Conservation (phyloP, 2,113 vertebrate species). For the Apus apus region DNA sequence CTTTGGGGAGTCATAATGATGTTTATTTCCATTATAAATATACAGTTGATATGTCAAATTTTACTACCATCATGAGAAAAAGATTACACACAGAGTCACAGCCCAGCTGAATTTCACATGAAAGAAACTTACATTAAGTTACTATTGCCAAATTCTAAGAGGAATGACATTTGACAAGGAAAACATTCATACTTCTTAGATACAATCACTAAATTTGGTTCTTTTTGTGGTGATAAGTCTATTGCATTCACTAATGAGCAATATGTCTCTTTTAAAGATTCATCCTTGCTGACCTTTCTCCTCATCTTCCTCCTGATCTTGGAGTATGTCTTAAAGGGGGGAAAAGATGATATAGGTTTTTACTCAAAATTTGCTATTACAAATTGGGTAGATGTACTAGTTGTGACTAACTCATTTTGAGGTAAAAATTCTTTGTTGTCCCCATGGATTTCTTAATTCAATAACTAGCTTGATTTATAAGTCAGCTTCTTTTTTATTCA, state of each 20-base stretch:
- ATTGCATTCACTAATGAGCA: background rate
- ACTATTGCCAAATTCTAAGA: conserved; percentile 29
- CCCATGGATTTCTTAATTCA: background rate
- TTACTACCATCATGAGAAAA: conserved; percentile 57
- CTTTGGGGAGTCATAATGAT: conserved; percentile 42
- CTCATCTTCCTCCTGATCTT: background rate
- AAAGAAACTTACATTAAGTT: conserved; percentile 31
- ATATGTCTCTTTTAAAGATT: background rate
- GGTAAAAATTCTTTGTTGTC: background rate
- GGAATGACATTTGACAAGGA: conserved; percentile 48
- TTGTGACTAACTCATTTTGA: background rate
- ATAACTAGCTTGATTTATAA: background rate
- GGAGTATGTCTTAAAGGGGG: background rate
- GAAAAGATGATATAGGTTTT: background rate
- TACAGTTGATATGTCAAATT: conserved; percentile 41
- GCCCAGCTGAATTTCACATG: conserved; percentile 49
- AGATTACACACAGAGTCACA: conserved; percentile 22
- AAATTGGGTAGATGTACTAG: background rate
- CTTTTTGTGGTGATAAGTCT: background rate
- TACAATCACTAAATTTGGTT: conserved; percentile 11
- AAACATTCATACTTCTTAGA: conserved; percentile 32
- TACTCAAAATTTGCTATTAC: background rate
- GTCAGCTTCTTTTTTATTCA: background rate
- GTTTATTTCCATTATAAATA: conserved; percentile 63
- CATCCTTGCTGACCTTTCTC: background rate